Evolutionary conservation across 1,140 invertebrate genomes (phyloP).

Genomic region (Hestina assimilis): DNA sequence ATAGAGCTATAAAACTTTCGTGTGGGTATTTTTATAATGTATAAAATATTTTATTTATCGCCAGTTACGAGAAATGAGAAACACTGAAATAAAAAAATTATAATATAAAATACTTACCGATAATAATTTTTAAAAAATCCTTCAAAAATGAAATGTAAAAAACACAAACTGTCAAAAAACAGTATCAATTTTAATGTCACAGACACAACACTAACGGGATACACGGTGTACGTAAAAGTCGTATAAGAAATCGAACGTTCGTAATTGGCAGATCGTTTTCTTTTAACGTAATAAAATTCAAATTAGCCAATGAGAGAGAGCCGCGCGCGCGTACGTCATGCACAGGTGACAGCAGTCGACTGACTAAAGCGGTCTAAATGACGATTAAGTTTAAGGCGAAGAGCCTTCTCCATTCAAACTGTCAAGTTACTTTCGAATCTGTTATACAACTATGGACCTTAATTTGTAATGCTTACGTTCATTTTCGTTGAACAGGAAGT

Average conservation of each 20-base stretch:
- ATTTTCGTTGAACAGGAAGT: constrained; percentile 15
- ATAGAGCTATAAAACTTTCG: not conserved
- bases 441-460: constrained; percentile 30
- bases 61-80: too few relatives aligned
- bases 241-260: constrained; percentile 58
- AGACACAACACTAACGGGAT: constrained; percentile 65
- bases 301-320: constrained; percentile 47
- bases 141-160: constrained; percentile 34
- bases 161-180: constrained; percentile 44
- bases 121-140: constrained; percentile 55
- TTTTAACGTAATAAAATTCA: constrained; percentile 61
- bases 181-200: constrained; percentile 54
- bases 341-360: constrained; percentile 55
- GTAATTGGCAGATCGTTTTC: constrained; percentile 51
- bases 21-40: not conserved
- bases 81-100: too few relatives aligned
- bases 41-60: too few relatives aligned
- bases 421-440: constrained; percentile 37
- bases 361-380: constrained; percentile 59
- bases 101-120: constrained; percentile 61
- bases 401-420: constrained; percentile 63
- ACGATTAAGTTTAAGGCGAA: constrained; percentile 43
- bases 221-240: constrained; percentile 45
- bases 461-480: not conserved
- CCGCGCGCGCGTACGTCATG: constrained; percentile 43